Percentiles rank a stretch among this genome's conserved stretches.
These are phyloP conservation scores for Pseudachorutes palmiensis DNA, from an alignment of 1,140 invertebrate species.

Conservation along the genomic window DNA sequence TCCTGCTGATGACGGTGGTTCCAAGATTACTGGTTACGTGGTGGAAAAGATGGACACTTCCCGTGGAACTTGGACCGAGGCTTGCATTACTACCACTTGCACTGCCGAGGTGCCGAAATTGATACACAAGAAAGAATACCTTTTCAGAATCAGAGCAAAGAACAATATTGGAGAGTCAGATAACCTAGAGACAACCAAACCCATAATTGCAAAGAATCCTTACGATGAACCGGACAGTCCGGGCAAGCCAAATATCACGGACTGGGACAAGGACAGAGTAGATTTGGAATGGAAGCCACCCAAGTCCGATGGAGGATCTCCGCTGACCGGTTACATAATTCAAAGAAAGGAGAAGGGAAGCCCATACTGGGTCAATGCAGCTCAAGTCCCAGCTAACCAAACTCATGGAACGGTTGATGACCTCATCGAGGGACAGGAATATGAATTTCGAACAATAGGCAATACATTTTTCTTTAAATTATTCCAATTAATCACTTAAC, in stretches of 20 bases:
- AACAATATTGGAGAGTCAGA: slow-evolving; percentile 94
- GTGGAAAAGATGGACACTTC: slow-evolving; percentile 95
- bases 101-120: slow-evolving; percentile 75
- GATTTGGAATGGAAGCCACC: slow-evolving; percentile 83
- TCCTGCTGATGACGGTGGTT: slow-evolving; percentile 63
- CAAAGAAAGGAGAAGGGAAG: slow-evolving; percentile 92
- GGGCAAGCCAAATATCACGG: slow-evolving; percentile 74
- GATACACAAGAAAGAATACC: slow-evolving; percentile 85
- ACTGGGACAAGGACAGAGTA: slow-evolving; percentile 89
- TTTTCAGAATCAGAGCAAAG: slow-evolving; percentile 83
- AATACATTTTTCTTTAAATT: no score
- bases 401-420: slow-evolving; percentile 73
- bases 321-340: slow-evolving; percentile 69
- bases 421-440: slow-evolving; percentile 85
- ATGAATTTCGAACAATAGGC: slow-evolving; percentile 91
- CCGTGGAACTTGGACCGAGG: slow-evolving; percentile 89
- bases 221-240: slow-evolving; percentile 87
- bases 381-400: slow-evolving; percentile 69
- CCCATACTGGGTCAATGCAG: slow-evolving; percentile 80
- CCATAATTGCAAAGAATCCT: slow-evolving; percentile 88
- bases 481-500: no score
- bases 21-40: slow-evolving; percentile 89
- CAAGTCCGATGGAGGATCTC: slow-evolving; percentile 47
- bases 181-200: slow-evolving; percentile 70
- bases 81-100: slow-evolving; percentile 73